Conservation (phyloP, 2,888 invertebrate species). For the Ectropis crepuscularia region DNA sequence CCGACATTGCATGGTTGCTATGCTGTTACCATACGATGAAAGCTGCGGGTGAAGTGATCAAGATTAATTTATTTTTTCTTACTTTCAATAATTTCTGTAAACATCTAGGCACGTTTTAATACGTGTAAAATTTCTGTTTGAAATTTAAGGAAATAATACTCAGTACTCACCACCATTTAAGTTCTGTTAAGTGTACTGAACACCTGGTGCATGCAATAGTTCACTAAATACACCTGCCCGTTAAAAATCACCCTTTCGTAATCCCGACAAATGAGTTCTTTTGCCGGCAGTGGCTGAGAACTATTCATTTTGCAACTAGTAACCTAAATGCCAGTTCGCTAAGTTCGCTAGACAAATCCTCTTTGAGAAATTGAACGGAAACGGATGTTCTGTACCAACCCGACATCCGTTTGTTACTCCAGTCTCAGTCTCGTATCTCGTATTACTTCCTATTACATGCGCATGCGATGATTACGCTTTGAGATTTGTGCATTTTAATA, state of each 20-base stretch:
- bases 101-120: no score
- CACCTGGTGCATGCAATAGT: neutral
- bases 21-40: neutral
- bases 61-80: neutral
- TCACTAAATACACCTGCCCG: neutral
- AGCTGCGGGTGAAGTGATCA: neutral
- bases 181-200: neutral
- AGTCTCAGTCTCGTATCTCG: conserved; percentile 7
- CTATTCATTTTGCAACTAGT: neutral
- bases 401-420: conserved; percentile 21
- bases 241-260: neutral
- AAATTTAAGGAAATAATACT: no score
- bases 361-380: conserved; percentile 53
- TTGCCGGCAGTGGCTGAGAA: neutral
- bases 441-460: conserved; percentile 25
- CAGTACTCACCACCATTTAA: no score
- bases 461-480: conserved; percentile 4
- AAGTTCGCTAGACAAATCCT: conserved; percentile 20
- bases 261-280: neutral
- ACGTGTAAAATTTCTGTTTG: no score
- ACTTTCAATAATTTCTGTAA: no score
- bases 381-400: conserved; percentile 49
- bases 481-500: conserved; percentile 17
- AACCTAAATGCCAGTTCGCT: conserved; percentile 10
- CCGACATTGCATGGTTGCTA: neutral